Evolutionary conservation across 2,113 vertebrate genomes (phyloP).

Genomic region (Hucho hucho): DNA sequence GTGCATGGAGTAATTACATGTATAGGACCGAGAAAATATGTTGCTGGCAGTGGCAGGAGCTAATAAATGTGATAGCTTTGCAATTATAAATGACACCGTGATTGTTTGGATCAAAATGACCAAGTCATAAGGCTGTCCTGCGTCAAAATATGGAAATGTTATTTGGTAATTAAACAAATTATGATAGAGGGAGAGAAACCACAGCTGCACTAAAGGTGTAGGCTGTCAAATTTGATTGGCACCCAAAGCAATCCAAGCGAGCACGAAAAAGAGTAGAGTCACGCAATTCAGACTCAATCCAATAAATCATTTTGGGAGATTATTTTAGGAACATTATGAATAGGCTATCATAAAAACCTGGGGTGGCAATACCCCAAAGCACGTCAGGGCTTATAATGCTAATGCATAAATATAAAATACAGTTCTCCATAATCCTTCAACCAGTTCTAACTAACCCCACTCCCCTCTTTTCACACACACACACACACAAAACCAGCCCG

Average conservation of each 20-base stretch:
- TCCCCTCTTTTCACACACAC: constrained; percentile 6
- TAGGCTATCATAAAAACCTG: neutral
- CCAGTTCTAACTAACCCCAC: constrained; percentile 20
- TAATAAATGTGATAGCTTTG: neutral
- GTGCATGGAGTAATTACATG: neutral
- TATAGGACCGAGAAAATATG: neutral
- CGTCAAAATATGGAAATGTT: neutral
- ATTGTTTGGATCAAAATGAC: neutral
- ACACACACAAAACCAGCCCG: constrained; percentile 4
- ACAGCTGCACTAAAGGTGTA: neutral
- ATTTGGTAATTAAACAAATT: neutral
- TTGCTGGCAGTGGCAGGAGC: neutral
- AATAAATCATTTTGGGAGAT: neutral
- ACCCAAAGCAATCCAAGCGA: neutral
- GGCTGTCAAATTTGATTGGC: neutral
- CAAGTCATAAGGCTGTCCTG: neutral
- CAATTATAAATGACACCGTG: neutral
- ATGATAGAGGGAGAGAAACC: neutral
- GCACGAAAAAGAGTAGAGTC: neutral
- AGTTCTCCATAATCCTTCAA: constrained; percentile 36
- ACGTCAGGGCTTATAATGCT: neutral
- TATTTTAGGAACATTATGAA: neutral
- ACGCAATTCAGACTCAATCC: neutral
- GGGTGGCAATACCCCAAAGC: neutral
- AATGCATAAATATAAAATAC: neutral